Conservation (phyloP, 2,113 vertebrate genomes). For the Solea solea region DNA sequence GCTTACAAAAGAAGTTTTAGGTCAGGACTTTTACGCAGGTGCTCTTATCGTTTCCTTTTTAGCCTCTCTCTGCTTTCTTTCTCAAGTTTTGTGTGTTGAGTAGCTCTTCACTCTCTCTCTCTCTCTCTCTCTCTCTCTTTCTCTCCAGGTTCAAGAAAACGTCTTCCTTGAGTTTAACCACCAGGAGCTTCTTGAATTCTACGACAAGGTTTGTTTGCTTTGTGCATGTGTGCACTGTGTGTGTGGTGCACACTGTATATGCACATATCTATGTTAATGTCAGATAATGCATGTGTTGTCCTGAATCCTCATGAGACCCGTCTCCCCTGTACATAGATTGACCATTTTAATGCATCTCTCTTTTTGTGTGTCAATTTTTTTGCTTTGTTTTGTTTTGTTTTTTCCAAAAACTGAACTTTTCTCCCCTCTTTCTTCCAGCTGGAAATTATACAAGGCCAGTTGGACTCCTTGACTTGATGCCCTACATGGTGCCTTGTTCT, state of each 20-base stretch:
- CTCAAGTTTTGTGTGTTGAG: background rate
- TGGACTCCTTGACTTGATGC: constrained; percentile 95
- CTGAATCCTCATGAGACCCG: no score
- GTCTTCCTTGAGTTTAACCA: constrained; percentile 93
- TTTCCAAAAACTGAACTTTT: constrained; percentile 36
- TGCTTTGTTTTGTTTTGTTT: background rate
- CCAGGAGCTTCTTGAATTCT: constrained; percentile 94
- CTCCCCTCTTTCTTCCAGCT: constrained; percentile 85
- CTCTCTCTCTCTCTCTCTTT: constrained; percentile 36
- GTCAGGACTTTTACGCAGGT: constrained; percentile 27
- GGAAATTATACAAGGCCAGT: constrained; percentile 94
- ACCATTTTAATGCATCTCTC: no score
- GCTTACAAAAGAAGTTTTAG: constrained; percentile 11
- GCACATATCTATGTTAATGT: background rate
- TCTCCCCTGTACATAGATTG: background rate
- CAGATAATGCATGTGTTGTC: background rate
- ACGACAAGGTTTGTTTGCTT: constrained; percentile 88
- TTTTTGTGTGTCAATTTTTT: background rate
- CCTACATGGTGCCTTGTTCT: constrained; percentile 56
- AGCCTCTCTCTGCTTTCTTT: constrained; percentile 10
- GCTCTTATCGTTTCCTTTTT: constrained; percentile 19
- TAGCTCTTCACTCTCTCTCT: constrained; percentile 15
- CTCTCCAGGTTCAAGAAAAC: constrained; percentile 87
- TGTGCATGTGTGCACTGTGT: background rate
- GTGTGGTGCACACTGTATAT: no score